Evolutionary conservation across 2,888 invertebrate species (phyloP), one percentile per base, ranked within the genome.

Genomic region (Eupithecia subfuscata): DNA sequence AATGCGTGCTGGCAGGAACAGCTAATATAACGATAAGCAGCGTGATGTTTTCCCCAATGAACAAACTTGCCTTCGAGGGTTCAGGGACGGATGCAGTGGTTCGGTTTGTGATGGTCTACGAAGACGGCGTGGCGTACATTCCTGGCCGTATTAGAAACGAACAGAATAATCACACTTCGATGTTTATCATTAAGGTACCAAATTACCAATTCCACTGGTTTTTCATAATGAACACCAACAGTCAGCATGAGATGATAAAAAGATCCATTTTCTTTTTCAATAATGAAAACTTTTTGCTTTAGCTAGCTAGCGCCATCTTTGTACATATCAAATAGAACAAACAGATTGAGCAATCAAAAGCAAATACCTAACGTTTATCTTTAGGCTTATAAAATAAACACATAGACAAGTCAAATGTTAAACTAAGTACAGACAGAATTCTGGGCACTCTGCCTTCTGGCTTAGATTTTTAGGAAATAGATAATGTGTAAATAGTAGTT

Each of bases 81-180:
- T 30, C 18, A 11, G 65, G 30, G 37, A 65, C 30, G 65, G 18
- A 34, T 4, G 30, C 18, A 2, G 9, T 18, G 7, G 37, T 11
- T n/a, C 37, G 11, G 9, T 18, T 65, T 1, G 65, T 65, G 65
- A 37, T 65, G 18, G 65, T 65, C 11, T 65, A 65, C 34, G 65
- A 65, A 34, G 65, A n/a, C 8, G 65, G 65, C 34, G 65, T 65
- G 18, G 65, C 65, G 18, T 34, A 34, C 34, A 65, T 65, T 37
- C 65, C 65, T n/a, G 3, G 4, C 9, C 8, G 0, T 9, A 30
- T 18, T 30, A 65, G 12, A 34, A 18, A 18, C 11, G 65, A 0
- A 9, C 7, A 37, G 34, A 9, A 65, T 2, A 65, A 65, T 34
- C n/a, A 30, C 3, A 34, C 34, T 37, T n/a, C 4, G 37, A 18